Evolutionary conservation across 2,888 invertebrate genomes (phyloP).

Genomic region (Orthosia gothica): DNA sequence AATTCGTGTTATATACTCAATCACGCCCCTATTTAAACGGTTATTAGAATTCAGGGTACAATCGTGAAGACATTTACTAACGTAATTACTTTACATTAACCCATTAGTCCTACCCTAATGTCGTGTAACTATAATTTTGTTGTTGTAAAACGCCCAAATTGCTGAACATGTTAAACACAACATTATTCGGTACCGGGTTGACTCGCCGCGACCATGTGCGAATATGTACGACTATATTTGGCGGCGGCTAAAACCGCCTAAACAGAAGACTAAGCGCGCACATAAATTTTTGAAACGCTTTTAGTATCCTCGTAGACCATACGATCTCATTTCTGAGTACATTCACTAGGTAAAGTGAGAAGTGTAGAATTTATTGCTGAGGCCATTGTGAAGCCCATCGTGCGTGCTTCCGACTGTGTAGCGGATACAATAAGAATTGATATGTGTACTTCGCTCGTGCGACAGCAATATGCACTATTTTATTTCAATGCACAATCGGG

Average conservation of each 20-base stretch:
- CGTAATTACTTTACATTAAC: conserved; percentile 51
- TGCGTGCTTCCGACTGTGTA: conserved; percentile 72
- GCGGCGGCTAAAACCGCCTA: conserved; percentile 32
- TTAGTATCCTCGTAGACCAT: conserved; percentile 39
- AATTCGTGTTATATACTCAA: conserved; percentile 32
- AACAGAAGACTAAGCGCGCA: conserved; percentile 35
- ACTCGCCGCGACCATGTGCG: conserved; percentile 8
- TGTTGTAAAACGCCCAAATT: conserved; percentile 55
- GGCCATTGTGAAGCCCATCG: conserved; percentile 65
- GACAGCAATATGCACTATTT: conserved; percentile 73
- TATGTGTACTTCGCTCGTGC: conserved; percentile 66
- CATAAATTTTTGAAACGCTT: conserved; percentile 46
- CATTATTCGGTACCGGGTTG: conserved; percentile 33
- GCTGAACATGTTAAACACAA: conserved; percentile 27
- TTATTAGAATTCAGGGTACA: conserved; percentile 46
- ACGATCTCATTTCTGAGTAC: conserved; percentile 43
- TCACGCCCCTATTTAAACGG: conserved; percentile 38
- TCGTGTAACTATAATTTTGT: conserved; percentile 49
- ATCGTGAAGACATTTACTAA: conserved; percentile 53
- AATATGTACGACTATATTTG: conserved; percentile 36
- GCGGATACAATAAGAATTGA: conserved; percentile 73
- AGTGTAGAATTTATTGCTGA: conserved; percentile 62
- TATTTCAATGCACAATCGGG: conserved; percentile 58
- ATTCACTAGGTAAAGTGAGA: conserved; percentile 46
- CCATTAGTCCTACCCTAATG: conserved; percentile 57